These are phyloP conservation scores for Drosophila meridionalis DNA, from an alignment of 2,888 invertebrate species.

Conservation along the genomic window DNA sequence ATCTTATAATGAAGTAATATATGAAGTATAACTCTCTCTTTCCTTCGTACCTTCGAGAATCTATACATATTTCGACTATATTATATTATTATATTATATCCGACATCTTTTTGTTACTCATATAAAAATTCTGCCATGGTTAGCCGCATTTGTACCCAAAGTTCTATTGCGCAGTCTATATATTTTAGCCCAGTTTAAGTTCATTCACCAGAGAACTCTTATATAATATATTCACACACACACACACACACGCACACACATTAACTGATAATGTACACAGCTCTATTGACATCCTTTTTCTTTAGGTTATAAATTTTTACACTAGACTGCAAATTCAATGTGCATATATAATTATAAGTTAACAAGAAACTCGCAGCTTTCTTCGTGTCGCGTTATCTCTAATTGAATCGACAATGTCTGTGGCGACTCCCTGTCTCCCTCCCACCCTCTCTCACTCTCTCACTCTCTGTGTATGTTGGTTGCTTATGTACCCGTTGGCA, in stretches of 20 bases:
- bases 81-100: background rate
- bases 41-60: no score
- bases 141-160: background rate
- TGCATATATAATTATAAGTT: conserved; percentile 42
- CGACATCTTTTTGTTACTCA: background rate
- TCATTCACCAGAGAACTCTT: background rate
- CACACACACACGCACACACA: background rate
- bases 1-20: no score
- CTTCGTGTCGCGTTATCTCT: conserved; percentile 49
- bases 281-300: conserved; percentile 10
- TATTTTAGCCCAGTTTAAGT: background rate
- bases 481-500: conserved; percentile 33
- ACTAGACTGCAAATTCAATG: conserved; percentile 37
- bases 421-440: background rate
- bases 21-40: no score
- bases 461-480: background rate
- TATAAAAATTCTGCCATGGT: background rate
- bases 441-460: background rate
- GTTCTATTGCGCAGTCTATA: background rate
- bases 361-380: conserved; percentile 49
- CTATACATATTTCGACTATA: no score
- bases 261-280: conserved; percentile 8
- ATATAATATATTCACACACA: background rate
- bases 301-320: conserved; percentile 24
- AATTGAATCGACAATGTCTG: conserved; percentile 53